phyloP scores from a whole-genome alignment of 2,888 invertebrate species.

The Erebia aethiops region DNA sequence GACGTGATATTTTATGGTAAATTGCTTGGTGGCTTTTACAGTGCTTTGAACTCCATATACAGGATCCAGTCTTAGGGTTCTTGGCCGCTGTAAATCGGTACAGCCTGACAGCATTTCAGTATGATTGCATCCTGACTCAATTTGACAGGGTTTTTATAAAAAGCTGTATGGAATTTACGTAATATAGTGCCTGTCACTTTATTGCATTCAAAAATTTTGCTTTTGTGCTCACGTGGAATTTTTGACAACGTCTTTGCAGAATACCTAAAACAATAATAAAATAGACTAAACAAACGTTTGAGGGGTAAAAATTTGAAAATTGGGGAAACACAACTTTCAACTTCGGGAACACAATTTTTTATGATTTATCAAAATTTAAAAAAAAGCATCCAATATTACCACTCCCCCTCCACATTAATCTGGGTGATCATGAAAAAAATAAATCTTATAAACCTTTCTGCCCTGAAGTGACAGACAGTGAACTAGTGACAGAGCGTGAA shows the following conservation, averaged over 20 bases:
- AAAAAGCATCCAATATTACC: background rate
- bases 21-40: constrained; percentile 2
- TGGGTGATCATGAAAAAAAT: too few relatives aligned
- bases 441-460: too few relatives aligned
- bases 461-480: too few relatives aligned
- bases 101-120: constrained; percentile 8
- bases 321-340: background rate
- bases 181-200: background rate
- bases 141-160: constrained; percentile 2
- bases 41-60: constrained; percentile 8
- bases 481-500: too few relatives aligned
- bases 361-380: background rate
- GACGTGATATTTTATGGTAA: too few relatives aligned
- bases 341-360: background rate
- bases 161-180: background rate
- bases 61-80: constrained; percentile 5
- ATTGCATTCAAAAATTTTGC: background rate
- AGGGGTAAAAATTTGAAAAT: background rate
- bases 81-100: constrained; percentile 4
- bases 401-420: too few relatives aligned
- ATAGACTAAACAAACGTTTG: background rate
- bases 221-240: background rate
- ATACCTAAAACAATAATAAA: background rate
- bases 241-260: background rate
- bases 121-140: constrained; percentile 5